Conservation (phyloP, 2,113 vertebrate genomes). For the Nyctibius bracteatus region DNA sequence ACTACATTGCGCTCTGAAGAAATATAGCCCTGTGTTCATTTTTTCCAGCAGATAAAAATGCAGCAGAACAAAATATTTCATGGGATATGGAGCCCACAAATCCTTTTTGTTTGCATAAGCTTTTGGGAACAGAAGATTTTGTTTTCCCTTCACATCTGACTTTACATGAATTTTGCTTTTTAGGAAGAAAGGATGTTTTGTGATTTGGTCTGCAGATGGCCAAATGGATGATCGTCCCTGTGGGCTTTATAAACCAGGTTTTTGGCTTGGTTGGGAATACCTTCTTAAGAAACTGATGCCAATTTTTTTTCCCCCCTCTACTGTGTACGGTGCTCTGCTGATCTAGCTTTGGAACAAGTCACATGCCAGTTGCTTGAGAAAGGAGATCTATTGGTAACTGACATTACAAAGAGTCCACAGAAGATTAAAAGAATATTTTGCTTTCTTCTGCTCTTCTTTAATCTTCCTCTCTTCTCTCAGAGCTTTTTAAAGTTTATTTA, state of each 20-base stretch:
- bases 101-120: neutral
- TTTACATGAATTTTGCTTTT: neutral
- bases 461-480: neutral
- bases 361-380: neutral
- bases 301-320: neutral
- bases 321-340: neutral
- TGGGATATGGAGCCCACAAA: neutral
- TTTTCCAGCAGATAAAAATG: neutral
- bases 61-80: neutral
- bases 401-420: neutral
- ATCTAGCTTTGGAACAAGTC: neutral
- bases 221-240: neutral
- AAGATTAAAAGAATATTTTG: constrained; percentile 5
- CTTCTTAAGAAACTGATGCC: neutral
- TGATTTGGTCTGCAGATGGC: neutral
- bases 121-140: neutral
- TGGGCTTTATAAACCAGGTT: neutral
- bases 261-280: neutral
- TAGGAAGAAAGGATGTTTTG: neutral
- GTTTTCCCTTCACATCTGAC: neutral
- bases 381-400: neutral
- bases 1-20: neutral
- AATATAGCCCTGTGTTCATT: neutral
- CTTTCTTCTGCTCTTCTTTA: neutral
- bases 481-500: neutral